A percentile compares a stretch with the other conserved stretches of the same genome.
Evolutionary conservation across 2,797 vertebrate genomes (phyloP).

Genomic region (Falco concolor): DNA sequence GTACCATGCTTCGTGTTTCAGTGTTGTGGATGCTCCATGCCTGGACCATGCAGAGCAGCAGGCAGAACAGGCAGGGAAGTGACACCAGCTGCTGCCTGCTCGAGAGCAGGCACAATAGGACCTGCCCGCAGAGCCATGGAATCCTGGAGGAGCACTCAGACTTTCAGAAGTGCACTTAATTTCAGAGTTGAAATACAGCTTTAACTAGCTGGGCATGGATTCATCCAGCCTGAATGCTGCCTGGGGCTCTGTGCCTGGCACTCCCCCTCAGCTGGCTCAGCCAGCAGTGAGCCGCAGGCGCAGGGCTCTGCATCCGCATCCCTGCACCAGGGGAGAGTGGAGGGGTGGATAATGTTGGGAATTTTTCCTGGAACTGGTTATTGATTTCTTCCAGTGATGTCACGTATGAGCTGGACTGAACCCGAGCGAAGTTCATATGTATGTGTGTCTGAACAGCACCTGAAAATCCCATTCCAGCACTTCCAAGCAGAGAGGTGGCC

Average conservation of each 20-base stretch:
- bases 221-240: background rate
- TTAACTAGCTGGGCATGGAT: conserved; percentile 33
- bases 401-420: background rate
- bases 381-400: conserved; percentile 28
- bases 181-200: conserved; percentile 24
- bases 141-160: conserved; percentile 20
- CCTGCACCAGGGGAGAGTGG: rapidly evolving
- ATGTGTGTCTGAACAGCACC: background rate
- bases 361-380: conserved; percentile 3
- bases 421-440: background rate
- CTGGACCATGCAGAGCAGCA: background rate
- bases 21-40: background rate
- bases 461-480: background rate
- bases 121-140: background rate
- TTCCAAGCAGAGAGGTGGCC: background rate
- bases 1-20: background rate
- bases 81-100: background rate
- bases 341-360: background rate
- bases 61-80: background rate
- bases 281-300: background rate
- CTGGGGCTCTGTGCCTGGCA: background rate
- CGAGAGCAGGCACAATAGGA: background rate
- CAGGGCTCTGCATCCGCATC: background rate
- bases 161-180: conserved; percentile 53
- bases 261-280: background rate